Base-by-base conservation (phyloP, 2,888 invertebrate genomes). In the Aleiodes alternator region DNA sequence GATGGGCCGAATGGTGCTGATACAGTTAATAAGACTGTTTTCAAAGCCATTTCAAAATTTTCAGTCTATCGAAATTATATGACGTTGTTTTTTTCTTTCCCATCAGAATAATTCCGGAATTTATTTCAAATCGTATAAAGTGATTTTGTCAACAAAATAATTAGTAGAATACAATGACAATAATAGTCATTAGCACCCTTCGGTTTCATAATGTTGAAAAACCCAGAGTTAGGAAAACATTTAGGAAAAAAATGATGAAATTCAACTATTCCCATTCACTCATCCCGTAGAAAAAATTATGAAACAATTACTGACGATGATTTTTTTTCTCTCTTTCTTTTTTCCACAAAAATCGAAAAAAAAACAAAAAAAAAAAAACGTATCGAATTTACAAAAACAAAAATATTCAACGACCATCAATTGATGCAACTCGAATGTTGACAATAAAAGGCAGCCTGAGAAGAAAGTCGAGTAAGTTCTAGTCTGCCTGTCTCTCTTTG, bases 381-480 rank as follows among this genome's bases (percentile, higher is more conserved):
- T 79, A 75, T 75, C 78, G 78, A 79, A 76, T 77, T 77, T 73
- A 76, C 70, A 72, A 77, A 79, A 77, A 75, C 43, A 68, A 14
- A 29, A 12, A 55, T 53, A 64, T 55, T 31, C 48, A 69, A 76
- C 79, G 76, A 76, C 81, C 78, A 76, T 80, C 81, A 81, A 79
- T 84, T 84, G 84, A 85, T 87, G 87, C 82, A 83, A 86, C 80
- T 84, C 83, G 84, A 84, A 83, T 81, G 69, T 78, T 79, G 69
- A 76, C 83, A 79, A 85, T 82, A 81, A 89, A 89, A 90, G 91
- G 92, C 93, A 93, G 90, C 93, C 92, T 90, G 93, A 93, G 91
- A 92, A 92, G 90, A 93, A 92, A 91, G 92, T 90, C 91, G 93
- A 93, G 93, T 93, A 92, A 93, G 93, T 93, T 84, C 80, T 76